phyloP scores from a whole-genome alignment of 2,888 invertebrate species.

The Frankliniella intonsa region DNA sequence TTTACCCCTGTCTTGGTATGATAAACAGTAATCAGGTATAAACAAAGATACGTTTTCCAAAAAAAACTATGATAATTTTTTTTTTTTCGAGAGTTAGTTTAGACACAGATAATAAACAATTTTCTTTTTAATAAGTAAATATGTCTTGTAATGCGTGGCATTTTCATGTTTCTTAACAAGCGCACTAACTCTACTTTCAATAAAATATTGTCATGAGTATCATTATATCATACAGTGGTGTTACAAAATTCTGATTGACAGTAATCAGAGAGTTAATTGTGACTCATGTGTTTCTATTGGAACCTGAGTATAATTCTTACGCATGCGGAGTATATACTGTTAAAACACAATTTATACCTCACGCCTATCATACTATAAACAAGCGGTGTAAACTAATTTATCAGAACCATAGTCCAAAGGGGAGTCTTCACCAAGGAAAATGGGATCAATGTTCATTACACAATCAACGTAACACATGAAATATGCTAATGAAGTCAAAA shows the following conservation, averaged over 20 bases:
- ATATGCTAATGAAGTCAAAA: slow-evolving; percentile 5
- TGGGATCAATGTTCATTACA: neutral
- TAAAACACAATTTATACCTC: neutral
- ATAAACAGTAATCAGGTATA: no score
- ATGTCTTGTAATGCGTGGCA: neutral
- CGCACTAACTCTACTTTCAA: neutral
- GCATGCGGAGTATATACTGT: neutral
- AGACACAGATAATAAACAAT: no score
- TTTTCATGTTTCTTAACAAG: neutral
- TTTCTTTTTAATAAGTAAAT: no score
- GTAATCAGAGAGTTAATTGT: neutral
- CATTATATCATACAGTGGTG: neutral
- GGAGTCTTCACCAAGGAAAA: neutral
- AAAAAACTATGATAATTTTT: no score
- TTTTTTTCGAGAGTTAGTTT: no score
- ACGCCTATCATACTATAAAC: neutral
- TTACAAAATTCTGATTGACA: neutral
- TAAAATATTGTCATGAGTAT: slow-evolving; percentile 22
- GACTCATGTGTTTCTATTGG: neutral
- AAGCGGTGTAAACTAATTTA: slow-evolving; percentile 13
- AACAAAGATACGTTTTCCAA: no score
- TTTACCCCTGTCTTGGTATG: no score
- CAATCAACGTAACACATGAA: neutral
- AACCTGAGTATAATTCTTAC: neutral
- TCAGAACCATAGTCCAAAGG: no score